These are phyloP conservation scores for Torymus auratus DNA, from an alignment of 2,888 invertebrate genomes.

Conservation along the genomic window DNA sequence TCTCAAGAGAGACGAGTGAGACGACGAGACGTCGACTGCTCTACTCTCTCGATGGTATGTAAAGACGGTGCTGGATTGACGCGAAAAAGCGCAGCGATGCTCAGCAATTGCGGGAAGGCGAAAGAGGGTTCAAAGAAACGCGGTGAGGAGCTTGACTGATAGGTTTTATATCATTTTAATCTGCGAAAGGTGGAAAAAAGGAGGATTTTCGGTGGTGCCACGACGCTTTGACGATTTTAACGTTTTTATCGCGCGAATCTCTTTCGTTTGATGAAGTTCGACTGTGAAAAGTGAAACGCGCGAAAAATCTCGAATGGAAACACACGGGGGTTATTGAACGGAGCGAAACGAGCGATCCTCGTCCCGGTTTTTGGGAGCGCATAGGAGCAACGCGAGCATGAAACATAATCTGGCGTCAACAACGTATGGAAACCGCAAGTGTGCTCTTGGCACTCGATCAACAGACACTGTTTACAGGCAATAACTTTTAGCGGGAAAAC, in stretches of 20 bases:
- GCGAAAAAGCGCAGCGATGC: conserved; percentile 16
- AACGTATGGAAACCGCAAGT: conserved; percentile 29
- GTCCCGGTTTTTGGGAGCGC: neutral
- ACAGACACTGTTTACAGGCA: conserved; percentile 36
- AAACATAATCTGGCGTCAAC: conserved; percentile 33
- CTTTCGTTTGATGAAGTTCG: too few relatives aligned
- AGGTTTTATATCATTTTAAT: conserved; percentile 41
- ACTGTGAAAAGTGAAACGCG: too few relatives aligned
- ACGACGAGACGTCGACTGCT: neutral
- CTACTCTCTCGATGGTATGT: neutral
- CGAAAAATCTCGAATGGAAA: neutral
- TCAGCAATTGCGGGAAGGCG: conserved; percentile 3
- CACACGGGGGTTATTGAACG: neutral
- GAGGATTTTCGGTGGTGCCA: too few relatives aligned
- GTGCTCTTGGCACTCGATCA: conserved; percentile 45
- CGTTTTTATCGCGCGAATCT: too few relatives aligned
- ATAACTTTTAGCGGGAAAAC: conserved; percentile 18
- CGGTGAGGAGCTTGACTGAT: neutral
- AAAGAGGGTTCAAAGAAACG: neutral
- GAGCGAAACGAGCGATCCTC: neutral
- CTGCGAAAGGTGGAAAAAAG: neutral
- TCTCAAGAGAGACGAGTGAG: neutral
- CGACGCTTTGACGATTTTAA: too few relatives aligned
- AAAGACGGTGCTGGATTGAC: conserved; percentile 30
- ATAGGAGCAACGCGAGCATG: neutral